A percentile compares a stretch with the other conserved stretches of the same genome.
Evolutionary conservation across 1,140 invertebrate genomes (phyloP).

Genomic region (Lordiphosa stackelbergi): DNA sequence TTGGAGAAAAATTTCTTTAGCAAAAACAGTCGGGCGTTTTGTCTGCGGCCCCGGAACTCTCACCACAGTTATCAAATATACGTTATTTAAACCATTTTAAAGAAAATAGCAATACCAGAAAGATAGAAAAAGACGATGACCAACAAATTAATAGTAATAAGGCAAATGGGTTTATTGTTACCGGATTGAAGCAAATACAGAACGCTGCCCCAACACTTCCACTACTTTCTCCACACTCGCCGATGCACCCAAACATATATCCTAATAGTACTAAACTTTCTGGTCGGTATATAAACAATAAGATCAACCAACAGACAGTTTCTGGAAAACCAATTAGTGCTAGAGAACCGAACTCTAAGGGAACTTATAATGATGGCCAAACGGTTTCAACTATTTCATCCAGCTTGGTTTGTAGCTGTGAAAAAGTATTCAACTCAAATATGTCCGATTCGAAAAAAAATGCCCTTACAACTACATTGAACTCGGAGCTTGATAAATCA

Average conservation of each 20-base stretch:
- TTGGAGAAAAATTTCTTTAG: slow-evolving; percentile 89
- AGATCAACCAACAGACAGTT: slow-evolving; percentile 26
- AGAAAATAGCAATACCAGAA: slow-evolving; percentile 30
- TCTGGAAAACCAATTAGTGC: slow-evolving; percentile 14
- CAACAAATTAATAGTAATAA: slow-evolving; percentile 28
- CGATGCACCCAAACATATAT: slow-evolving; percentile 46
- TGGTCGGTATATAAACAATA: slow-evolving; percentile 65
- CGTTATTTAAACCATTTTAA: slow-evolving; percentile 30
- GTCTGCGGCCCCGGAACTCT: slow-evolving; percentile 37
- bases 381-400: slow-evolving; percentile 26
- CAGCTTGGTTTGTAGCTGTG: slow-evolving; percentile 33
- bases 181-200: slow-evolving; percentile 36
- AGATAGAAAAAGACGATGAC: slow-evolving; percentile 28
- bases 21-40: slow-evolving; percentile 80
- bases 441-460: slow-evolving; percentile 29
- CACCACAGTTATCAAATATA: slow-evolving; percentile 30
- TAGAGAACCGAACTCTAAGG: slow-evolving; percentile 32
- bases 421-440: slow-evolving; percentile 25
- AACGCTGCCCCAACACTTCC: slow-evolving; percentile 63
- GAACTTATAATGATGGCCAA: slow-evolving; percentile 27
- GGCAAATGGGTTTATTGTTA: slow-evolving; percentile 36
- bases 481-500: slow-evolving; percentile 3
- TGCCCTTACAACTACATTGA: slow-evolving; percentile 26
- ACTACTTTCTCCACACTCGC: slow-evolving; percentile 59
- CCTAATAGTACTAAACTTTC: slow-evolving; percentile 58